phyloP scores from a whole-genome alignment of 2,113 vertebrate genomes.

The Sula dactylatra region DNA sequence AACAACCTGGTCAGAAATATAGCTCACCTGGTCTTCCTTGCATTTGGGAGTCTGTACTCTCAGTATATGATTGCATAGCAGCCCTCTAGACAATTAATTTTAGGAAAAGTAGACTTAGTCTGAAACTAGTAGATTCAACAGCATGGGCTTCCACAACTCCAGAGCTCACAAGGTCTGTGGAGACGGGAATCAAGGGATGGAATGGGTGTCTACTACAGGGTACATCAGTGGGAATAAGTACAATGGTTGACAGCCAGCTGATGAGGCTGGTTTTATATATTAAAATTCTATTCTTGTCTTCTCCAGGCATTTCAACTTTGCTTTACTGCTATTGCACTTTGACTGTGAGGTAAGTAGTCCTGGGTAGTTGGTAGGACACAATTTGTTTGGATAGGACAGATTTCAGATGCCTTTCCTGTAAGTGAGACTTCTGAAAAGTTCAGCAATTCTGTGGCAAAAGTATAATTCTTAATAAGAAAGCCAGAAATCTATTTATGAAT shows the following conservation, averaged over 20 bases:
- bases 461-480: background rate
- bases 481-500: background rate
- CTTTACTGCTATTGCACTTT: background rate
- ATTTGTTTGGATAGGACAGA: background rate
- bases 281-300: background rate
- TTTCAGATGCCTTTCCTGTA: background rate
- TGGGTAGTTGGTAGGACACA: background rate
- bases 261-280: background rate
- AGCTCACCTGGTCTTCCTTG: background rate
- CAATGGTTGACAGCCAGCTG: background rate
- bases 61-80: background rate
- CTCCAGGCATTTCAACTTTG: background rate
- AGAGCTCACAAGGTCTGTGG: background rate
- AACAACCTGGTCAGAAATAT: background rate
- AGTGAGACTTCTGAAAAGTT: background rate
- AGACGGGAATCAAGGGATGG: background rate
- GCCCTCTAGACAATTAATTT: background rate
- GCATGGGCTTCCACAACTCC: background rate
- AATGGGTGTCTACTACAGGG: background rate
- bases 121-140: background rate
- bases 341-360: background rate
- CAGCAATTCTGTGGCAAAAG: background rate
- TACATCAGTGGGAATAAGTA: background rate
- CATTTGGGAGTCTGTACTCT: background rate
- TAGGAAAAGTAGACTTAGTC: background rate